These are phyloP conservation scores for Eupithecia subfuscata DNA, from an alignment of 2,888 invertebrate species.

Conservation along the genomic window DNA sequence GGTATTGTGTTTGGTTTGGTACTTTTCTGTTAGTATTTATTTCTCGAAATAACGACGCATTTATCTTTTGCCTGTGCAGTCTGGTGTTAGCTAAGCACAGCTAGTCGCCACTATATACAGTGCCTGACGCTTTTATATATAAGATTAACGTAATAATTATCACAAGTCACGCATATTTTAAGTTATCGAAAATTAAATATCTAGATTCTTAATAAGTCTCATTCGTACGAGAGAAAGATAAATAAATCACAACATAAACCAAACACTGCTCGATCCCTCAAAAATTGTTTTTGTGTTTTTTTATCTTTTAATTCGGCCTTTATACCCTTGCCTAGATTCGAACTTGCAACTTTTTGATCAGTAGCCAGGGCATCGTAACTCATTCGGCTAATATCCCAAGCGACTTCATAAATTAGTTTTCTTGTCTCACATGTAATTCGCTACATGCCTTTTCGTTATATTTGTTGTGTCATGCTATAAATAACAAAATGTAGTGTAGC, in stretches of 20 bases:
- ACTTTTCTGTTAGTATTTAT: neutral
- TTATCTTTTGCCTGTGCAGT: no score
- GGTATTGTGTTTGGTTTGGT: neutral
- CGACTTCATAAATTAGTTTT: slow-evolving; percentile 54
- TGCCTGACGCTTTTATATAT: no score
- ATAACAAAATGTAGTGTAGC: slow-evolving; percentile 26
- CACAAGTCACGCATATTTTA: no score
- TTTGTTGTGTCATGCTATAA: slow-evolving; percentile 41
- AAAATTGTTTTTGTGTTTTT: neutral
- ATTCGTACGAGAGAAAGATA: no score
- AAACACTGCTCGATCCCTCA: no score
- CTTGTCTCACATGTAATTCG: slow-evolving; percentile 52
- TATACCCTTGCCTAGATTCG: neutral
- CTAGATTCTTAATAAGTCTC: no score
- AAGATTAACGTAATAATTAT: no score
- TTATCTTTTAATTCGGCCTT: neutral
- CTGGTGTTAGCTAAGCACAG: no score
- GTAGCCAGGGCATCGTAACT: slow-evolving; percentile 1
- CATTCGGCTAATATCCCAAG: slow-evolving; percentile 41
- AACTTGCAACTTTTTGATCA: slow-evolving; percentile 12
- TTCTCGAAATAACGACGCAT: neutral
- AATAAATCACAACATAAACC: no score
- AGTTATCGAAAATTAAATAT: no score
- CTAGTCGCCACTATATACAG: no score
- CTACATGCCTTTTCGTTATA: slow-evolving; percentile 41